Evolutionary conservation across 2,113 vertebrate genomes (phyloP).

Genomic region (Salvelinus sp.): DNA sequence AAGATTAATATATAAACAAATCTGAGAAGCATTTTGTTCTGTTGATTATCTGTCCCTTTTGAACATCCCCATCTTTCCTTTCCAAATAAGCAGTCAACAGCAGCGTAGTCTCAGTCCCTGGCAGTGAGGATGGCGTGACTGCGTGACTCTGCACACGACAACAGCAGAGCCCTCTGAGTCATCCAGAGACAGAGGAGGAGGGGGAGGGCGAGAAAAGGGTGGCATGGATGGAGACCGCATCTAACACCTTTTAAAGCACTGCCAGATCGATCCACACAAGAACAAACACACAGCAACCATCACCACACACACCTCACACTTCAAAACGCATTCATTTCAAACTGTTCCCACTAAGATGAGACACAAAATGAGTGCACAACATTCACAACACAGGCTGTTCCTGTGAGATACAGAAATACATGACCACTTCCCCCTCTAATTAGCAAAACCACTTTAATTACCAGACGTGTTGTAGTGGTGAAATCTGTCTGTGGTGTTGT

Average conservation of each 20-base stretch:
- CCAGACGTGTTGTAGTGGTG: neutral
- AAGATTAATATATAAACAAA: too few species aligned
- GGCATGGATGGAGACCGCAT: neutral
- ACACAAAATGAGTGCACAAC: neutral
- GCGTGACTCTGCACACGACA: constrained; percentile 26
- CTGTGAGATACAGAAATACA: constrained; percentile 6
- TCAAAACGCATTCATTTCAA: neutral
- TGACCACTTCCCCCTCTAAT: neutral
- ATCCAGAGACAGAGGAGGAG: neutral
- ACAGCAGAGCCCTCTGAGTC: constrained; percentile 29
- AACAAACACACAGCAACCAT: neutral
- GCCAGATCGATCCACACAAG: neutral
- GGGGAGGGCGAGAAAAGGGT: neutral
- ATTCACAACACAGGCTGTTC: neutral
- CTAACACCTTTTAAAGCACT: constrained; percentile 1
- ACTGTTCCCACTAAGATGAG: neutral
- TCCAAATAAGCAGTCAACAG: constrained; percentile 44
- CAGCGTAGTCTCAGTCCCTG: too few species aligned
- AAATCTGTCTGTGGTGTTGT: neutral
- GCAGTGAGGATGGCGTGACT: neutral
- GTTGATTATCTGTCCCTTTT: neutral
- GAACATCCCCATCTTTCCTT: constrained; percentile 31
- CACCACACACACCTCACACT: constrained; percentile 1
- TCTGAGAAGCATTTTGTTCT: neutral
- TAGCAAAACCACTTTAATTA: neutral